Conservation (phyloP, 2,797 vertebrate genomes). For the Diplodus puntazzo region DNA sequence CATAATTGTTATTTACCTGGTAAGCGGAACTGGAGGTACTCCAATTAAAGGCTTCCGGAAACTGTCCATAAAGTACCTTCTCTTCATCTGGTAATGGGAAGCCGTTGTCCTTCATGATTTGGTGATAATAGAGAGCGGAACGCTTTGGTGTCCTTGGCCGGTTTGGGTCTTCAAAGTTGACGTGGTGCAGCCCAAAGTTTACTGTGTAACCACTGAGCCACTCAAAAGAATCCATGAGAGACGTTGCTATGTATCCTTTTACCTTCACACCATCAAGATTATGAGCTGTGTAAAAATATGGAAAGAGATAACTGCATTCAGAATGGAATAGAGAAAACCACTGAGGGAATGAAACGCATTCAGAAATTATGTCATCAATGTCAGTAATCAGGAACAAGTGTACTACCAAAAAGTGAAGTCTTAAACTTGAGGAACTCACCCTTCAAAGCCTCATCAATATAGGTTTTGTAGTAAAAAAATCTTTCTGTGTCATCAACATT, state of each 20-base stretch:
- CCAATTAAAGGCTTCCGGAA: slow-evolving; percentile 90
- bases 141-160: slow-evolving; percentile 90
- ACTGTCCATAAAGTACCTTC: slow-evolving; percentile 87
- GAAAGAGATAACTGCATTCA: background rate
- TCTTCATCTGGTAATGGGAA: slow-evolving; percentile 88
- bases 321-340: background rate
- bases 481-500: slow-evolving; percentile 85
- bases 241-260: slow-evolving; percentile 88
- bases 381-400: too few species aligned
- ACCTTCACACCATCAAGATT: slow-evolving; percentile 91
- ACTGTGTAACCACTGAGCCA: slow-evolving; percentile 90
- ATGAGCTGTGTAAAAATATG: slow-evolving; percentile 87
- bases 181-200: slow-evolving; percentile 90
- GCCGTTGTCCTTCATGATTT: slow-evolving; percentile 90
- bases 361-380: too few species aligned
- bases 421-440: background rate
- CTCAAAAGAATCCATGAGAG: slow-evolving; percentile 95
- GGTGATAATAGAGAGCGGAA: slow-evolving; percentile 90
- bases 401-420: background rate
- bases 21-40: slow-evolving; percentile 92
- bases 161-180: slow-evolving; percentile 87
- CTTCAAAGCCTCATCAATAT: slow-evolving; percentile 95
- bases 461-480: slow-evolving; percentile 93
- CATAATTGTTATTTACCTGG: slow-evolving; percentile 84
- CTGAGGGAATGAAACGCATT: too few species aligned